Evolutionary conservation across 1,140 invertebrate genomes (phyloP), one percentile per base, ranked within the genome.

Genomic region (Musca domestica): DNA sequence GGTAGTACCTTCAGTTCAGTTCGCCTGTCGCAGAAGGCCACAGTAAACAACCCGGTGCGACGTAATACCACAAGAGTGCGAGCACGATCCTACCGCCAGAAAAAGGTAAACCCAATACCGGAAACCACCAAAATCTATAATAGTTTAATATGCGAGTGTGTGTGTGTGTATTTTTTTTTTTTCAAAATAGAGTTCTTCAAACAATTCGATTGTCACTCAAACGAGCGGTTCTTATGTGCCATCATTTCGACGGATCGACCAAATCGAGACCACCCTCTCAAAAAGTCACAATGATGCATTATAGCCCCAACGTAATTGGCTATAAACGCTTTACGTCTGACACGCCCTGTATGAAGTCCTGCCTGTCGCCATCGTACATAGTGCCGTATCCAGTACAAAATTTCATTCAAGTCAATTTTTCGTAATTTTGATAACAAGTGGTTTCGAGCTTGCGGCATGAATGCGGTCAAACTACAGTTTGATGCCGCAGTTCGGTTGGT

Each of bases 1-100:
- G 81, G 84, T 22, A 82, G 82, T 58, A 85, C 83, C 5, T 85
- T 85, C 70, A 85, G 84, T 69, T 86, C 85, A 1, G 84, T 86
- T 71, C 79, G 84, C 14, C 75, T 85, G 0, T 82, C 84, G 1
- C 82, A 81, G 34, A 82, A 79, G 76, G 61, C 68, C 22, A 67
- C 46, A 9, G 74, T 76, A 69, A 68, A 77, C 67, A 83, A 84
- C 74, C 84, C 83, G 17, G 81, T 85, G 14, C 71, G 85, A 4
- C 74, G 85, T 19, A 86, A 85, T 71, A 86, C 85, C 10, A 86
- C 85, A 3, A 74, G 84, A 34, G 83, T 83, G 3, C 81, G 80
- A 6, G 80, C 69, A 66, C 73, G 80, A 34, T 81, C 80, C 41
- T 82, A 82, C 73, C 72, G 77, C n/a, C 78, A 81, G 58, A 81